Base-by-base conservation (phyloP, 1,140 invertebrate species). In the Brachionus sp. region DNA sequence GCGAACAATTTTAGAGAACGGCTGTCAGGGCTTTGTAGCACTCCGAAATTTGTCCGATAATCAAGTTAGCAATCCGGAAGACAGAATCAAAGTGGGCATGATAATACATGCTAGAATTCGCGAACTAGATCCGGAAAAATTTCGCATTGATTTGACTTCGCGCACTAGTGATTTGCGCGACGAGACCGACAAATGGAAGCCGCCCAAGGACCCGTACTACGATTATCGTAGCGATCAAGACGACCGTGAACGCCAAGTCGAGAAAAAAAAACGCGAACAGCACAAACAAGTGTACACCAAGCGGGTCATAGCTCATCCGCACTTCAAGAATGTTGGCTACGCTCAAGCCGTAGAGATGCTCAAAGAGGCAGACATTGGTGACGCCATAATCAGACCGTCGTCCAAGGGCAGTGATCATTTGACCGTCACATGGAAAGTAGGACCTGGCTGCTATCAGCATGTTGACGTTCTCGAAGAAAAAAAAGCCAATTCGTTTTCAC, bases 351-450 rank as follows among this genome's bases (percentile, higher is more conserved):
- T 97, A 85, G 95, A 95, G 86, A 88, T 97, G 46, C 93, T 99
- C 92, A 53, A 50, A 19, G 42, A 33, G n/a, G 91, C 92, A 7
- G 92, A 92, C 16, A 94, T 98, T 92, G 97, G 97, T 5, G 97
- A 99, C 86, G 95, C 95, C 2, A 94, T 99, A 23, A 92, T 99
- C 39, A 90, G 98, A 57, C 98, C 98, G 1, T 98, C 95, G 62
- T 77, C 85, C 5, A 84, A 93, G 91, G 96, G 96, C 53, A 92
- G 93, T 1, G 95, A 99, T 88, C 96, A 98, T 88, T 89, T 99
- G 62, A 98, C 97, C 0, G 94, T 98, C 0, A 98, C 97, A 0
- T 99, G 97, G 97, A 99, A 99, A 89, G 96, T 99, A 0, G 91
- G 93, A 4, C 95, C 98, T 68, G 93, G 93, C 13, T 93, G 99